Evolutionary conservation across 2,797 vertebrate genomes (phyloP).

Genomic region (Macroramphosus scolopax): DNA sequence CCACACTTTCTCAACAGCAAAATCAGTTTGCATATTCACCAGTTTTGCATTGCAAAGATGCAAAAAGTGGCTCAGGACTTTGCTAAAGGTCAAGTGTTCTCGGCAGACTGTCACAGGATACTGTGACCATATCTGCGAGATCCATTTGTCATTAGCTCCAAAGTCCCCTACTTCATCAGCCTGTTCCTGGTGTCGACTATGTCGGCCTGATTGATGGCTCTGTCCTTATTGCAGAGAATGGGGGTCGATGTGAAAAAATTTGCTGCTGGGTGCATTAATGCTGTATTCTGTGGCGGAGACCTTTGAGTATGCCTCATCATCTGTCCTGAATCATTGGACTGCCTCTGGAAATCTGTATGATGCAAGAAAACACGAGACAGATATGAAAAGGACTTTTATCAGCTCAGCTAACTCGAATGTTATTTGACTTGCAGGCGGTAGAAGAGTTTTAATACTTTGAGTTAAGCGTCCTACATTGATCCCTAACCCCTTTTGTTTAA

Average conservation of each 20-base stretch:
- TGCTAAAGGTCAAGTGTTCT: constrained; percentile 68
- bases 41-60: constrained; percentile 30
- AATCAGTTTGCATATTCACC: constrained; percentile 40
- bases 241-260: constrained; percentile 75
- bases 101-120: constrained; percentile 51
- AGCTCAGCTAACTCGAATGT: constrained; percentile 46
- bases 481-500: constrained; percentile 5
- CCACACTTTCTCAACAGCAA: constrained; percentile 20
- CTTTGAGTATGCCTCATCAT: constrained; percentile 74
- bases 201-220: constrained; percentile 72
- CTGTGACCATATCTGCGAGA: constrained; percentile 65
- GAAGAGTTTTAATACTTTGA: constrained; percentile 25
- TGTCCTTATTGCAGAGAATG: constrained; percentile 68
- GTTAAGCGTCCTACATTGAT: constrained; percentile 12
- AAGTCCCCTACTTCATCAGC: constrained; percentile 72
- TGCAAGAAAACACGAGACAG: constrained; percentile 45
- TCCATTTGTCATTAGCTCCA: constrained; percentile 74
- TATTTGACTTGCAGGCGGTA: constrained; percentile 24
- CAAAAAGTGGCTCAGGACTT: constrained; percentile 47
- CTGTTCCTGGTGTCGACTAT: constrained; percentile 69
- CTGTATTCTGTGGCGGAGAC: constrained; percentile 70
- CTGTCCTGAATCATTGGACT: constrained; percentile 72
- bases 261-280: constrained; percentile 77
- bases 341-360: constrained; percentile 62
- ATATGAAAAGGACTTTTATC: constrained; percentile 49